phyloP scores from a whole-genome alignment of 2,888 invertebrate species.

The Elmis aenea region DNA sequence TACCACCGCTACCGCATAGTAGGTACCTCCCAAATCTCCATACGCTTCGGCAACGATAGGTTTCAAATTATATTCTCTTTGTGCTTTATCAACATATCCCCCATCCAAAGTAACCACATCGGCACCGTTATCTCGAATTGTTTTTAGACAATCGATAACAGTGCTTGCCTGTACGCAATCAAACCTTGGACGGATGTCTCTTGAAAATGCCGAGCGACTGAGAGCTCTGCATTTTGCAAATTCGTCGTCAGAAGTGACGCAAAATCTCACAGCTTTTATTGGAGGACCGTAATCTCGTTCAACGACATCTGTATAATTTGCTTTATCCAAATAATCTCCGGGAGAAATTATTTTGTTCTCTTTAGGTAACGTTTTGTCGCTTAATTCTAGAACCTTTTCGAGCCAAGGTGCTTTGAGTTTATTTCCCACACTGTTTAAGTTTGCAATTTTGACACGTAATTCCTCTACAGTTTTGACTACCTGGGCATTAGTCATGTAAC shows the following conservation, averaged over 20 bases:
- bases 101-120: constrained; percentile 68
- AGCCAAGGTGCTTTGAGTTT: constrained; percentile 46
- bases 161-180: constrained; percentile 66
- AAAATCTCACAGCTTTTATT: constrained; percentile 61
- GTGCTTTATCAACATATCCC: constrained; percentile 50
- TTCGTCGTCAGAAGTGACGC: constrained; percentile 63
- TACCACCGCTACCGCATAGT: constrained; percentile 64
- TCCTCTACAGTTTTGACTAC: constrained; percentile 52
- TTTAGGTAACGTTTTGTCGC: constrained; percentile 53
- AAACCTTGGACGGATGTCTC: constrained; percentile 74
- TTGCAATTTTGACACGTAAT: constrained; percentile 53
- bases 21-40: constrained; percentile 46
- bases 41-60: constrained; percentile 65
- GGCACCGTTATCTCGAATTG: constrained; percentile 62
- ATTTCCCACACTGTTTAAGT: constrained; percentile 47
- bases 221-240: constrained; percentile 70
- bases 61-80: constrained; percentile 54
- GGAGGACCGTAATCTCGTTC: constrained; percentile 69
- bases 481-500: constrained; percentile 65
- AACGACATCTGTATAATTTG: constrained; percentile 57
- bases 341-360: constrained; percentile 39
- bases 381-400: constrained; percentile 52
- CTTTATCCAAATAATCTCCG: constrained; percentile 39
- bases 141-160: constrained; percentile 61
- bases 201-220: constrained; percentile 66